Conservation (phyloP, 1,140 invertebrate species). For the Cotesia vestalis region DNA sequence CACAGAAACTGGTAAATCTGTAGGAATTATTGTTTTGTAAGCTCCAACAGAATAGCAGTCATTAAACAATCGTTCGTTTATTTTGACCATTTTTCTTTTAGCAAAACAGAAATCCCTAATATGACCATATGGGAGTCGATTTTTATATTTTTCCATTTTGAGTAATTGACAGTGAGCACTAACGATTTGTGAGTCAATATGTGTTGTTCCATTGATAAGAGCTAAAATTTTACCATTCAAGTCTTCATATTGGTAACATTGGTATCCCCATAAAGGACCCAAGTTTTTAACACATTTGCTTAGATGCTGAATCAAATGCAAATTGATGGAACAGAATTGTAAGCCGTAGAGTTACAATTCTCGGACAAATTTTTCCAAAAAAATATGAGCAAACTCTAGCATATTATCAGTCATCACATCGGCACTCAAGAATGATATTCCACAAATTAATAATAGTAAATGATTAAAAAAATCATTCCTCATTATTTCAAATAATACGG, state of each 20-base stretch:
- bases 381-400: conserved; percentile 19
- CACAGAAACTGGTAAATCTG: conserved; percentile 16
- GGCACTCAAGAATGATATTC: conserved; percentile 21
- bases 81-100: conserved; percentile 41
- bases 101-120: conserved; percentile 35
- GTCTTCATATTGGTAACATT: conserved; percentile 45
- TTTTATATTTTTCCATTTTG: conserved; percentile 34
- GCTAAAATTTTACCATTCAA: conserved; percentile 42
- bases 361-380: conserved; percentile 40
- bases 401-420: background rate
- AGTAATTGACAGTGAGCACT: conserved; percentile 32
- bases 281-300: conserved; percentile 39
- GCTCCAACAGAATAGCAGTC: conserved; percentile 40
- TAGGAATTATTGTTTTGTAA: conserved; percentile 25
- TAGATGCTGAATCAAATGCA: conserved; percentile 43
- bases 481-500: conserved; percentile 40
- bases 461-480: conserved; percentile 32
- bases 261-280: conserved; percentile 41
- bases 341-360: conserved; percentile 41
- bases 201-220: conserved; percentile 40
- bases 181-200: conserved; percentile 42
- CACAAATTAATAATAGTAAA: conserved; percentile 20
- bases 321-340: conserved; percentile 44
- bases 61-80: conserved; percentile 32
- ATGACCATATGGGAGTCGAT: conserved; percentile 29